Evolutionary conservation across 2,888 invertebrate genomes (phyloP).

Genomic region (Mesopsocus fuscifrons): DNA sequence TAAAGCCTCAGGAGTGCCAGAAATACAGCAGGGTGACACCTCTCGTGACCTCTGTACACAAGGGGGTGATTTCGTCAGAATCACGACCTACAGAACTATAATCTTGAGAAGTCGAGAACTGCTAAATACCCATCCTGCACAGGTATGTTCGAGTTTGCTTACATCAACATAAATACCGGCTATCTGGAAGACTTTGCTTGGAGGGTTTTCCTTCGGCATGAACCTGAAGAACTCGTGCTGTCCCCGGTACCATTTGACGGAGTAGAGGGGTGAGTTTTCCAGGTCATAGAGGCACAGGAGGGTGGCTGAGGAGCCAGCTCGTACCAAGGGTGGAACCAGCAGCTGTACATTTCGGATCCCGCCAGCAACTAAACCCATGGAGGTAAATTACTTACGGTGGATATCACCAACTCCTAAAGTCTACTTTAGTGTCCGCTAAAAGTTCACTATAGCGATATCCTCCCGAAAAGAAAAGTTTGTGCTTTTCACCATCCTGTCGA

Average conservation of each 20-base stretch:
- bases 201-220: slow-evolving; percentile 21
- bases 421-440: slow-evolving; percentile 16
- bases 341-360: slow-evolving; percentile 18
- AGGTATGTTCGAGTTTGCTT: too few species aligned
- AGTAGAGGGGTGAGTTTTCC: slow-evolving; percentile 21
- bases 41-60: too few species aligned
- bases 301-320: slow-evolving; percentile 18
- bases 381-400: too few species aligned
- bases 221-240: slow-evolving; percentile 22
- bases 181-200: slow-evolving; percentile 20
- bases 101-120: too few species aligned
- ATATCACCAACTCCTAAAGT: too few species aligned
- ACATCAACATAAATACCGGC: slow-evolving; percentile 22
- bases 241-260: slow-evolving; percentile 20
- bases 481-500: too few species aligned
- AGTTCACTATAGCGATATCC: background rate
- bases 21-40: too few species aligned
- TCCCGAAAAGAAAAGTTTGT: too few species aligned
- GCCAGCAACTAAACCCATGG: background rate
- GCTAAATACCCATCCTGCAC: too few species aligned
- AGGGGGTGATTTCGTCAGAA: too few species aligned
- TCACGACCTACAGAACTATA: too few species aligned
- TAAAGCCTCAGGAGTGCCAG: too few species aligned
- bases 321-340: slow-evolving; percentile 19
- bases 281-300: slow-evolving; percentile 21